Base-by-base conservation (phyloP, 2,113 vertebrate species). In the Coryphaenoides rupestris region DNA sequence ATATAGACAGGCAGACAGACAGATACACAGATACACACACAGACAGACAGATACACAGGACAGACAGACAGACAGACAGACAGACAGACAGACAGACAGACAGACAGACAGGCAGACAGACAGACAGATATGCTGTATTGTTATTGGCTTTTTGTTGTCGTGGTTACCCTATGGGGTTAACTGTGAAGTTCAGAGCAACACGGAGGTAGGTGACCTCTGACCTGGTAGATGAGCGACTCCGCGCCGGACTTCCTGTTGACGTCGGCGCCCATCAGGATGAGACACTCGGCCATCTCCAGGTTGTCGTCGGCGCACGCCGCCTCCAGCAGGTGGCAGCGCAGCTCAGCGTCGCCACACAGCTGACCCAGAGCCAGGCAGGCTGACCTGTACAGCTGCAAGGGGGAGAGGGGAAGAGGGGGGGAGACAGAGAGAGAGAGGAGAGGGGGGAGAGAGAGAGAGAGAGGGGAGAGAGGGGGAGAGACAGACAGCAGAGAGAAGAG, bases 141-240 rank as follows among this genome's bases (percentile, higher is more conserved):
- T n/a, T n/a, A n/a, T n/a, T n/a, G n/a, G n/a, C n/a, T n/a, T n/a
- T 26, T 33, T 5, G 28, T 33, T 33, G 5, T 2, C 33, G 9
- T 10, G 33, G 33, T 40, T 2, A 13, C 33, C 33, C 33, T 40
- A 10, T 40, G 9, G 33, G 1, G 33, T 7, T 40, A 12, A 10
- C 33, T 9, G 13, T 7, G 33, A 12, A 1, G 33, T 10, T 40
- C 33, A 40, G 33, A 7, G 33, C 33, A 12, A 12, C 4, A 7
- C 28, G 28, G n/a, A 14, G 12, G 17, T 33, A 16, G 7, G 28
- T 52, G 58, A 65, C 56, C 16, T 59, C 81, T 78, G 83, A 97
- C 96, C 93, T 96, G 93, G 81, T 92, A 94, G 70, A 98, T 94
- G 62, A 99, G 91, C 60, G 95, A 92, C 2, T 92, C 89, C 0